These are phyloP conservation scores for Eristalinus sepulchralis DNA, from an alignment of 2,888 invertebrate species.

Conservation along the genomic window DNA sequence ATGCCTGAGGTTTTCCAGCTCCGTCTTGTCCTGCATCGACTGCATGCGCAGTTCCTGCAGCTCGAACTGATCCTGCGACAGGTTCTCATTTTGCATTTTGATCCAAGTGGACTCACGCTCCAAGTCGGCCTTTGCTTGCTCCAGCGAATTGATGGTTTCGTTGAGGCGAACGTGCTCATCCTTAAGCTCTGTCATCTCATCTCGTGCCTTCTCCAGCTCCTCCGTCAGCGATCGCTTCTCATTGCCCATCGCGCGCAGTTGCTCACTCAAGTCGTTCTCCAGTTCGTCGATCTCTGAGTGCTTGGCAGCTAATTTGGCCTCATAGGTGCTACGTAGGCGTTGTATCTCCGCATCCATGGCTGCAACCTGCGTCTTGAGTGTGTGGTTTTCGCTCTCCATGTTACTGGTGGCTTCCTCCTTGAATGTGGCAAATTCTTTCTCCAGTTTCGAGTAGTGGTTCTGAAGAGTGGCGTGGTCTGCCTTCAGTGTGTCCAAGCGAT, in stretches of 20 bases:
- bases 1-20: constrained; percentile 79
- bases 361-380: constrained; percentile 78
- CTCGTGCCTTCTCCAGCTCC: constrained; percentile 83
- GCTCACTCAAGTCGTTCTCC: constrained; percentile 82
- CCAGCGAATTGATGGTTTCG: constrained; percentile 76
- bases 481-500: constrained; percentile 81
- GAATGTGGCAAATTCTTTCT: constrained; percentile 81
- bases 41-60: constrained; percentile 80
- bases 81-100: constrained; percentile 79
- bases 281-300: constrained; percentile 81
- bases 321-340: constrained; percentile 79
- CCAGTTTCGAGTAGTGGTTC: constrained; percentile 80
- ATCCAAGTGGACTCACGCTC: constrained; percentile 78
- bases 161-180: constrained; percentile 81
- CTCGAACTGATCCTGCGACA: constrained; percentile 79
- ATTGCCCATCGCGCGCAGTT: constrained; percentile 76
- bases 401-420: constrained; percentile 77
- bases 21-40: constrained; percentile 80
- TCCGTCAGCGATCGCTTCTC: constrained; percentile 82
- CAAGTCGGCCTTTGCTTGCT: constrained; percentile 76
- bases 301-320: constrained; percentile 80
- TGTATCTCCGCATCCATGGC: constrained; percentile 82
- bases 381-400: constrained; percentile 78
- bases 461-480: constrained; percentile 79
- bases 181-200: constrained; percentile 83